Percentiles rank a stretch among this genome's conserved stretches.
phyloP scores from a whole-genome alignment of 2,888 invertebrate species.

The Aplocera efformata region DNA sequence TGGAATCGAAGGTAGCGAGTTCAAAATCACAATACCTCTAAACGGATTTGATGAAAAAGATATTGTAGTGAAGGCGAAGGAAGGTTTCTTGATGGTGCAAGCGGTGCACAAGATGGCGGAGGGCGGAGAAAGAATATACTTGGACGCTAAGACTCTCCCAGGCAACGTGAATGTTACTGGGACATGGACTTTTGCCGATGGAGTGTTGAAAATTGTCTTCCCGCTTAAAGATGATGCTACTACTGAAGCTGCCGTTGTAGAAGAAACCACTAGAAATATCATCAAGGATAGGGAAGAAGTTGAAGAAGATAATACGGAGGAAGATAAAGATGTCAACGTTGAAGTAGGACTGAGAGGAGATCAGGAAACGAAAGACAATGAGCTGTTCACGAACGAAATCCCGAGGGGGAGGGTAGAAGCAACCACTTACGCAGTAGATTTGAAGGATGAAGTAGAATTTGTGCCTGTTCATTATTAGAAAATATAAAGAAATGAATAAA shows the following conservation, averaged over 20 bases:
- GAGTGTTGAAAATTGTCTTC: slow-evolving; percentile 50
- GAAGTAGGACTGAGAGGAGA: slow-evolving; percentile 43
- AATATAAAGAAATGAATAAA: background rate
- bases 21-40: slow-evolving; percentile 50
- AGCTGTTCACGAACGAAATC: slow-evolving; percentile 48
- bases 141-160: slow-evolving; percentile 53
- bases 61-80: slow-evolving; percentile 59
- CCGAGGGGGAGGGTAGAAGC: slow-evolving; percentile 44
- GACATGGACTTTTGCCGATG: slow-evolving; percentile 52
- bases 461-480: slow-evolving; percentile 49
- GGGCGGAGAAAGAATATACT: slow-evolving; percentile 38
- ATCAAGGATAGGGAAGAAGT: slow-evolving; percentile 50
- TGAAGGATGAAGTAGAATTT: slow-evolving; percentile 60
- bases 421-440: slow-evolving; percentile 62
- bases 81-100: slow-evolving; percentile 59
- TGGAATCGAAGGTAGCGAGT: slow-evolving; percentile 48
- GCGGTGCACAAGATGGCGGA: slow-evolving; percentile 41
- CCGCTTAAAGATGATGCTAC: slow-evolving; percentile 37
- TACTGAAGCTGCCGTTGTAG: slow-evolving; percentile 19
- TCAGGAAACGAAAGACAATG: slow-evolving; percentile 24
- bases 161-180: slow-evolving; percentile 45
- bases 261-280: slow-evolving; percentile 21
- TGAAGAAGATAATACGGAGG: slow-evolving; percentile 27
- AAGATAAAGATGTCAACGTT: slow-evolving; percentile 40
- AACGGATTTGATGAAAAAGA: slow-evolving; percentile 56